Conservation (phyloP, 1,140 invertebrate genomes). For the Sminthurinus signatus region DNA sequence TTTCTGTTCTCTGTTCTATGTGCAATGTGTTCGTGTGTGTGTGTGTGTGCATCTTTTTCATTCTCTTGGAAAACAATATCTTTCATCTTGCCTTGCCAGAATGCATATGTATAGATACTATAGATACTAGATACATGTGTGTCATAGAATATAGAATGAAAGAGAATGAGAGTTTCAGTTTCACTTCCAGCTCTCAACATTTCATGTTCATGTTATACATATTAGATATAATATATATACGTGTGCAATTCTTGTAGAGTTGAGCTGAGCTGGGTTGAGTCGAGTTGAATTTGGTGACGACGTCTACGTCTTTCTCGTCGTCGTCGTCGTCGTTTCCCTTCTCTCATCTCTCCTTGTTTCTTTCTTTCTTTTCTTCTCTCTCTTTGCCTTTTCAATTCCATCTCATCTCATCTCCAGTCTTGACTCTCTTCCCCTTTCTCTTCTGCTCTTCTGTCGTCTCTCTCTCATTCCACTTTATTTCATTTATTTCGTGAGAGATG, state of each 20-base stretch:
- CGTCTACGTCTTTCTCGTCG: neutral
- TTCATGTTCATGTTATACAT: too few species aligned
- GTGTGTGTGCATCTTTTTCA: too few species aligned
- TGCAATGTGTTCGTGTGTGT: neutral
- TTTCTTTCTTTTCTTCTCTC: neutral
- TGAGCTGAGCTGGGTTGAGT: too few species aligned
- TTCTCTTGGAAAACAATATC: too few species aligned
- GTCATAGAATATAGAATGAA: too few species aligned
- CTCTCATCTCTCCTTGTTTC: neutral
- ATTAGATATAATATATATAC: too few species aligned
- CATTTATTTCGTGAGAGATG: constrained; percentile 7
- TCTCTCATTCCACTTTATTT: constrained; percentile 8
- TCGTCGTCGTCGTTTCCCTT: too few species aligned
- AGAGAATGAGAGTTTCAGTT: too few species aligned
- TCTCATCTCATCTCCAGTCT: constrained; percentile 18
- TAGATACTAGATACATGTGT: too few species aligned
- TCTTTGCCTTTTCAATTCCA: neutral
- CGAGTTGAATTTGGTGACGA: neutral
- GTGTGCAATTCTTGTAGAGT: too few species aligned
- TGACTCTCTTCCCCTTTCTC: constrained; percentile 4
- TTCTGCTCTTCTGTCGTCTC: neutral
- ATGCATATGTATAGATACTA: neutral
- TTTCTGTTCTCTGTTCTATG: neutral
- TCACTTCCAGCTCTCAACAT: too few species aligned
- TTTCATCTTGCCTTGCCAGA: neutral